Conservation (phyloP, 2,888 invertebrate species). For the Globia sparganii region DNA sequence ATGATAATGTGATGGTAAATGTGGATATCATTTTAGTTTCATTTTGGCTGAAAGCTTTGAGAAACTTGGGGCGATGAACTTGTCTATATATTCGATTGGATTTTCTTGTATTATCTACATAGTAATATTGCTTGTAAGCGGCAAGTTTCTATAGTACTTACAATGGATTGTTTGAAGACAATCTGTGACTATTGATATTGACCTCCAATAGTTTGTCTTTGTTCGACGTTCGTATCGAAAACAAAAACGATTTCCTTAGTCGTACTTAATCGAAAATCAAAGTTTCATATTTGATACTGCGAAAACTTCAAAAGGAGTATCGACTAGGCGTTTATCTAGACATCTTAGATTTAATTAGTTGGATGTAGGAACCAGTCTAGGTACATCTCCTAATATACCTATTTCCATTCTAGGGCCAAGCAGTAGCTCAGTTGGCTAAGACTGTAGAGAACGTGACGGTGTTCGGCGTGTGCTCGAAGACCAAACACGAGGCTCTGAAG, state of each 20-base stretch:
- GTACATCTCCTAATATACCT: background rate
- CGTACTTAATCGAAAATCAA: too few species aligned
- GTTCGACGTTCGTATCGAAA: conserved; percentile 1
- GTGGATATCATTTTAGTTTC: conserved; percentile 27
- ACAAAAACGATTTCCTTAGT: background rate
- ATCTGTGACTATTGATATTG: conserved; percentile 7
- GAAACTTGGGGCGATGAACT: conserved; percentile 4
- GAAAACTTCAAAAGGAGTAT: background rate
- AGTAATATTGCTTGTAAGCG: background rate
- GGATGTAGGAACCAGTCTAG: background rate
- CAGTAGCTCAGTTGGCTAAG: conserved; percentile 95
- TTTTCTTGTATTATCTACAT: conserved; percentile 1
- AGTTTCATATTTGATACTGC: too few species aligned
- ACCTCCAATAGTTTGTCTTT: background rate
- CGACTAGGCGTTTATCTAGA: background rate
- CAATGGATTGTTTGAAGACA: conserved; percentile 10
- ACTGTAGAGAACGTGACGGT: conserved; percentile 95
- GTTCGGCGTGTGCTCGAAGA: conserved; percentile 96
- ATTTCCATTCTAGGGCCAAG: conserved; percentile 92
- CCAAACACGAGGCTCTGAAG: conserved; percentile 96
- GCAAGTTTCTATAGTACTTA: conserved; percentile 10
- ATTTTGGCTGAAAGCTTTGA: conserved; percentile 28
- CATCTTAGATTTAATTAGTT: background rate
- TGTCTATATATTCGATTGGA: background rate
- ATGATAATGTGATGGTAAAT: conserved; percentile 47